Conservation (phyloP, 2,113 vertebrate species). For the Burhinus bistriatus region DNA sequence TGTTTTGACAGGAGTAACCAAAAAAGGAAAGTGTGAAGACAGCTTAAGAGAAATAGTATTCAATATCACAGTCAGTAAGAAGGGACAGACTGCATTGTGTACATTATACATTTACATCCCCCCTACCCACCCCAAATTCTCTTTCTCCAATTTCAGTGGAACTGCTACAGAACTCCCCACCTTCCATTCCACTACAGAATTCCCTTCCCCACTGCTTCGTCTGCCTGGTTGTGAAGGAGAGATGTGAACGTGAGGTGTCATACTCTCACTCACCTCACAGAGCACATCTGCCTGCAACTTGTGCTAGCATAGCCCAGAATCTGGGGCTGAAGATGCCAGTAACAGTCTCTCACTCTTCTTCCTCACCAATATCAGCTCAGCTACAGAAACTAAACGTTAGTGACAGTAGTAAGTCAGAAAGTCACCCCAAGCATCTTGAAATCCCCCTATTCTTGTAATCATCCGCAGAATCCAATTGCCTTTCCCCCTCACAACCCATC, state of each 20-base stretch:
- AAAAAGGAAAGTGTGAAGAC: constrained; percentile 29
- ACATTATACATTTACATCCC: neutral
- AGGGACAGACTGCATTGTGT: neutral
- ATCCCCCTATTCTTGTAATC: neutral
- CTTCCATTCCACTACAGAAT: neutral
- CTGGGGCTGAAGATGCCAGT: neutral
- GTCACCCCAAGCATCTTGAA: neutral
- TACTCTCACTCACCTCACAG: neutral
- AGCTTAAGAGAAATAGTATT: neutral
- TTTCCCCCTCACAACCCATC: neutral
- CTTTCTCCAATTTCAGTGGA: neutral
- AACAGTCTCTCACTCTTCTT: neutral
- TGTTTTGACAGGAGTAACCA: constrained; percentile 38
- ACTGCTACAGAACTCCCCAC: neutral
- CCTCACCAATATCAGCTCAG: neutral
- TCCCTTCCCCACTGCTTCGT: neutral
- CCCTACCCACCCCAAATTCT: neutral
- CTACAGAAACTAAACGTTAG: neutral
- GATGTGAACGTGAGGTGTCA: rapidly evolving
- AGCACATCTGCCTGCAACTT: neutral
- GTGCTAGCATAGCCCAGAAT: neutral
- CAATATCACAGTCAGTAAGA: neutral
- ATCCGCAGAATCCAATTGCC: neutral
- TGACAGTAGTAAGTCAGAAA: neutral
- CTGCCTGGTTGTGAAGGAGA: neutral